Percentiles rank a stretch among this genome's conserved stretches.
These are phyloP conservation scores for Phoenicopterus ruber DNA, from an alignment of 2,113 vertebrate genomes.

Conservation along the genomic window DNA sequence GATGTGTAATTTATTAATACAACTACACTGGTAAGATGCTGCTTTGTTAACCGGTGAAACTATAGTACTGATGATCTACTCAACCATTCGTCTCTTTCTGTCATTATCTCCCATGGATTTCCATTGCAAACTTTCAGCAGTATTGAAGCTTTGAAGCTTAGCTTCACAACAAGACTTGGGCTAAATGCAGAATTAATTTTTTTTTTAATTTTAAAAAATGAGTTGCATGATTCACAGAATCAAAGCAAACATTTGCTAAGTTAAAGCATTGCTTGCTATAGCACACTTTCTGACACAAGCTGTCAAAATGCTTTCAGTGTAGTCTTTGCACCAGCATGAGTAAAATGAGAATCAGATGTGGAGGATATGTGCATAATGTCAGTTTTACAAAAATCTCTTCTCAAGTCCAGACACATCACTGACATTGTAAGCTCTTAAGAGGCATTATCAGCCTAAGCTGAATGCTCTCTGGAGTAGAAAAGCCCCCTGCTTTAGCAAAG, in stretches of 20 bases:
- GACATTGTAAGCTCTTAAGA: conserved; percentile 27
- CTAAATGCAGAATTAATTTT: not conserved
- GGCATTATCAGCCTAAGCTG: conserved; percentile 47
- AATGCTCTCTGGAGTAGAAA: not conserved
- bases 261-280: not conserved
- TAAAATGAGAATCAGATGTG: not conserved
- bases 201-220: not conserved
- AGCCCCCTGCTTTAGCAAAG: conserved; percentile 9
- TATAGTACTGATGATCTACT: not conserved
- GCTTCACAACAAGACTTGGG: not conserved
- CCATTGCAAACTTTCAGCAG: not conserved
- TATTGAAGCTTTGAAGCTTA: not conserved
- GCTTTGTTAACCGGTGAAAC: not conserved
- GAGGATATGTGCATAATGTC: not conserved
- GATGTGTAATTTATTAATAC: not conserved
- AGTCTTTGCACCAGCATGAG: not conserved
- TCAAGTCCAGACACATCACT: conserved; percentile 4
- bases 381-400: conserved; percentile 19
- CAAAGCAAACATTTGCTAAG: not conserved
- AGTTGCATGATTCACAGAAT: not conserved
- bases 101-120: not conserved
- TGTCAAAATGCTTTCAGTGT: not conserved
- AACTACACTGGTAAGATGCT: not conserved
- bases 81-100: not conserved
- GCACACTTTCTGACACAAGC: not conserved